Evolutionary conservation across 2,888 invertebrate genomes (phyloP).

Genomic region (Ophonus ardosiacus): DNA sequence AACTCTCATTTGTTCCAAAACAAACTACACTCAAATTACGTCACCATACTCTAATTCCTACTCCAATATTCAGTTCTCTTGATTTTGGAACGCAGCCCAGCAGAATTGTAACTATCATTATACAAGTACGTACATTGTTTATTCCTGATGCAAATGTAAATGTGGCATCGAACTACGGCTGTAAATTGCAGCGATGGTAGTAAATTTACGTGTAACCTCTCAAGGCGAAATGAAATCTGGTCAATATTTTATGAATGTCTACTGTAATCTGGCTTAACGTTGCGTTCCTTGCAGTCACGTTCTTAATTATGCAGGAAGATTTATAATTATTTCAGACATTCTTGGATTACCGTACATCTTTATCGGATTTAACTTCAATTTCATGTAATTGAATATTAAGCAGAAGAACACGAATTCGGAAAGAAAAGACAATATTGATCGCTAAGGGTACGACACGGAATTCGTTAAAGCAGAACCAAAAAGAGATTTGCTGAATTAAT

Average conservation of each 20-base stretch:
- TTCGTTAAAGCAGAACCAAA: too few species aligned
- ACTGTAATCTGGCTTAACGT: conserved; percentile 40
- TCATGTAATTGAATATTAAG: conserved; percentile 46
- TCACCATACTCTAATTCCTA: too few species aligned
- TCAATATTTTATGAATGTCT: conserved; percentile 50
- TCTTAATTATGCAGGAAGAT: conserved; percentile 54
- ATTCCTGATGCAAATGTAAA: neutral
- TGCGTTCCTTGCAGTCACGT: conserved; percentile 38
- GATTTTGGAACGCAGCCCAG: too few species aligned
- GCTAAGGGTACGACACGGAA: neutral
- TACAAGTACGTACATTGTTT: neutral
- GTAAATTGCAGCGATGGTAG: conserved; percentile 7
- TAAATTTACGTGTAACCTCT: conserved; percentile 26
- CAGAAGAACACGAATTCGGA: conserved; percentile 17
- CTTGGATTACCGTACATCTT: conserved; percentile 50
- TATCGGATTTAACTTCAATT: conserved; percentile 46
- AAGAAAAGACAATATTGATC: neutral
- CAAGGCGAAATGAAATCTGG: conserved; percentile 39
- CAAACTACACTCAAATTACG: too few species aligned
- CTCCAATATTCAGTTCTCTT: too few species aligned
- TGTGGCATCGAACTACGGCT: neutral
- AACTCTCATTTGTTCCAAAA: too few species aligned
- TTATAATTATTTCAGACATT: conserved; percentile 52
- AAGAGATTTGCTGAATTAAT: too few species aligned
- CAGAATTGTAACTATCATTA: neutral